These are phyloP conservation scores for Phoxinus phoxinus DNA, from an alignment of 2,113 vertebrate genomes.

Conservation along the genomic window DNA sequence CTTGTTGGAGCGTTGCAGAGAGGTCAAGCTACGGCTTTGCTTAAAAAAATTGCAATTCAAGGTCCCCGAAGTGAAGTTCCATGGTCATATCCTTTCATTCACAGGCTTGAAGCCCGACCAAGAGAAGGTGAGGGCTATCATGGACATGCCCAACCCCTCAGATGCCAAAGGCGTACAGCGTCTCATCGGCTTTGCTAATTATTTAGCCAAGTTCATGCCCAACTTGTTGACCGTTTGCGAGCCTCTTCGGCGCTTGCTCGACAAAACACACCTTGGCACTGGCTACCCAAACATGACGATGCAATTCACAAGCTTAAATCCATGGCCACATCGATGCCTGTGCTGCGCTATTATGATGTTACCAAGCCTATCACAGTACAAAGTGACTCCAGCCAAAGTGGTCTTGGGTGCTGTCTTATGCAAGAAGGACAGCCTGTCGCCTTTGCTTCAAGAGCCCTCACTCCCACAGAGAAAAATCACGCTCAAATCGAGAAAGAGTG, in stretches of 20 bases:
- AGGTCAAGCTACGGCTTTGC: too few species aligned
- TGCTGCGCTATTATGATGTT: background rate
- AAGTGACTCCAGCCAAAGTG: background rate
- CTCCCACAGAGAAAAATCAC: background rate
- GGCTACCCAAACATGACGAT: background rate
- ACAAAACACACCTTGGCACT: too few species aligned
- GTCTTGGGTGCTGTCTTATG: background rate
- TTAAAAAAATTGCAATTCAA: too few species aligned
- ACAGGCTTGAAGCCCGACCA: background rate
- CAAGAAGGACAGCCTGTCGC: background rate
- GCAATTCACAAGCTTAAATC: background rate
- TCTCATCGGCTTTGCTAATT: background rate
- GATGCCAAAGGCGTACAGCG: background rate
- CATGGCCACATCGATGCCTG: background rate
- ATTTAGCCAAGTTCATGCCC: background rate
- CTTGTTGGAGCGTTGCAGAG: conserved; percentile 27
- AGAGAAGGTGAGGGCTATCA: background rate
- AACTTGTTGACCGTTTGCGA: background rate
- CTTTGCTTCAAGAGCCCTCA: background rate
- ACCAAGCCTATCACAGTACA: background rate
- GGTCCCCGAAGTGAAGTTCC: too few species aligned
- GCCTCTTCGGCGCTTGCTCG: background rate
- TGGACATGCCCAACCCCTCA: background rate
- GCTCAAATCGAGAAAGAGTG: background rate
- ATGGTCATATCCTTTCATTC: background rate